These are phyloP conservation scores for Meloidogyne exigua DNA, from an alignment of 1,140 invertebrate species.

Conservation along the genomic window DNA sequence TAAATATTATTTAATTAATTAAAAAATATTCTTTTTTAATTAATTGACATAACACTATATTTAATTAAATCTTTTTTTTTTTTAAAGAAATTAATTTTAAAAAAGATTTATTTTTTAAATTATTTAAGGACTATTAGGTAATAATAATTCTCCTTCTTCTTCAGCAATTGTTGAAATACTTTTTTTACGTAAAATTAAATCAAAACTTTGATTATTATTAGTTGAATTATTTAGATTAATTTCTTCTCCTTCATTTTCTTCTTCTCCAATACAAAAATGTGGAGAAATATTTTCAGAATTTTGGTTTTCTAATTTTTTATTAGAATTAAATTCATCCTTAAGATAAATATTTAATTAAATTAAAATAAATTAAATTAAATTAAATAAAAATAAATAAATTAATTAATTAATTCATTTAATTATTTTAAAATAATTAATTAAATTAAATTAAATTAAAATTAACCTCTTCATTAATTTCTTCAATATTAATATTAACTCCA, in stretches of 20 bases:
- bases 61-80: no score
- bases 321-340: background rate
- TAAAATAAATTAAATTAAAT: background rate
- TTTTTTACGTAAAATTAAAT: background rate
- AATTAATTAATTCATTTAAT: no score
- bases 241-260: background rate
- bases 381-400: no score
- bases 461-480: background rate
- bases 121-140: background rate
- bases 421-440: no score
- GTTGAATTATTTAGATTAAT: background rate
- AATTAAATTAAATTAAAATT: background rate
- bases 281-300: background rate
- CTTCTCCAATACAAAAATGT: background rate
- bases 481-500: constrained; percentile 1
- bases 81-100: no score
- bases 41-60: no score
- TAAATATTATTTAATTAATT: no score
- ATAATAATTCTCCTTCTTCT: background rate
- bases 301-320: background rate
- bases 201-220: background rate
- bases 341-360: background rate
- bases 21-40: no score
- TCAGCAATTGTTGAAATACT: constrained; percentile 4
- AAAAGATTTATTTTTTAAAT: no score